These are phyloP conservation scores for Lepilemur ruficaudatus DNA, from an alignment of 2,797 vertebrate genomes.

Conservation along the genomic window DNA sequence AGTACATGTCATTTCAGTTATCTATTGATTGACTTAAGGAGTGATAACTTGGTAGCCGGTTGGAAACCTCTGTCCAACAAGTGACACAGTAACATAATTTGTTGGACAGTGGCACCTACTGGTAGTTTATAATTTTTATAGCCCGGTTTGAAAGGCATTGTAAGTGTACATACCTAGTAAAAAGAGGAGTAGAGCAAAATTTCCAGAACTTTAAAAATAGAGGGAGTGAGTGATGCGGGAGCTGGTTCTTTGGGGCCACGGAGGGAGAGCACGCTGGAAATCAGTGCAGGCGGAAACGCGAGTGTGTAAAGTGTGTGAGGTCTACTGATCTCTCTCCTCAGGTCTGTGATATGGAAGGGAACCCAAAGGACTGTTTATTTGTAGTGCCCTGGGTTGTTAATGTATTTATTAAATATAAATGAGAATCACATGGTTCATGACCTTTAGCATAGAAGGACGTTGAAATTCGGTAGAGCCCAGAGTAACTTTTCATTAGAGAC, in stretches of 20 bases:
- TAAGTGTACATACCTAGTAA: not conserved
- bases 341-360: not conserved
- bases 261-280: not conserved
- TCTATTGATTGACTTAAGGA: not conserved
- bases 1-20: not conserved
- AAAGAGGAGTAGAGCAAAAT: not conserved
- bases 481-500: not conserved
- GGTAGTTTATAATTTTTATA: conserved; percentile 10
- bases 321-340: not conserved
- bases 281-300: too few species aligned
- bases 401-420: not conserved
- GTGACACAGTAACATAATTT: not conserved
- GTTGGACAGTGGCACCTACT: conserved; percentile 37
- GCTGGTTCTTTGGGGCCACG: not conserved
- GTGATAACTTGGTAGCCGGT: not conserved
- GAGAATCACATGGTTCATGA: not conserved
- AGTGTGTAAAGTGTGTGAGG: not conserved
- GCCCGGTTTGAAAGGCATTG: conserved; percentile 3
- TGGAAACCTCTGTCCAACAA: not conserved
- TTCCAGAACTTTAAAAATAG: not conserved
- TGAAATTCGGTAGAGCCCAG: not conserved
- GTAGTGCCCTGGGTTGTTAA: not conserved
- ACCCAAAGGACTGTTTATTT: not conserved
- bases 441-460: not conserved
- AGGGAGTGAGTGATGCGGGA: not conserved